These are phyloP conservation scores for Disparrhopalites patrizii DNA, from an alignment of 2,888 invertebrate species.

Conservation along the genomic window DNA sequence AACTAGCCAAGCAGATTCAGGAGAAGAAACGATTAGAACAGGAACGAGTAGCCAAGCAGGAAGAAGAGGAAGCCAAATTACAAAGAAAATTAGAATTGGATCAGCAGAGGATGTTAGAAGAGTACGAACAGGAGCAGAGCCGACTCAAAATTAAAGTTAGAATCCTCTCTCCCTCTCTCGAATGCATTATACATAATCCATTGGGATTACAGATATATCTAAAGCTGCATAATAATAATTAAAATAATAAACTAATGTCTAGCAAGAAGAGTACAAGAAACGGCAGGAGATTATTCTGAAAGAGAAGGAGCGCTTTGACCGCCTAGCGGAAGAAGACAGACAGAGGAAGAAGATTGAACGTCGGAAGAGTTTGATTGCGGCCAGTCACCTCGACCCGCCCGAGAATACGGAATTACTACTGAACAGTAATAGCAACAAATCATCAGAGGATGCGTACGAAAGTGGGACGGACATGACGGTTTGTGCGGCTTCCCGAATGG, in stretches of 20 bases:
- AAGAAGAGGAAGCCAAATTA: slow-evolving; percentile 36
- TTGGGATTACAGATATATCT: too few species aligned
- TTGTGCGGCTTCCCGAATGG: slow-evolving; percentile 17
- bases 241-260: background rate
- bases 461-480: slow-evolving; percentile 12
- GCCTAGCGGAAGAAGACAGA: slow-evolving; percentile 8
- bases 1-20: slow-evolving; percentile 35
- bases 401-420: too few species aligned
- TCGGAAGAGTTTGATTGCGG: background rate
- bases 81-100: slow-evolving; percentile 39
- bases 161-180: background rate
- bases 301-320: slow-evolving; percentile 21
- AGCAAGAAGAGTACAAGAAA: slow-evolving; percentile 20
- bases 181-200: background rate
- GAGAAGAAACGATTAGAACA: slow-evolving; percentile 35
- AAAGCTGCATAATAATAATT: too few species aligned
- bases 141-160: slow-evolving; percentile 32
- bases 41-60: slow-evolving; percentile 26
- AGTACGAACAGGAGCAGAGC: slow-evolving; percentile 37
- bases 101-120: slow-evolving; percentile 35
- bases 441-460: slow-evolving; percentile 1
- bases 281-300: slow-evolving; percentile 21
- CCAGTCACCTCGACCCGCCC: too few species aligned
- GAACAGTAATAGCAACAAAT: background rate
- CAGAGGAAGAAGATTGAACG: slow-evolving; percentile 6